Evolutionary conservation across 2,797 vertebrate genomes (phyloP), one percentile per base, ranked within the genome.

Genomic region (Chaunax sp.): DNA sequence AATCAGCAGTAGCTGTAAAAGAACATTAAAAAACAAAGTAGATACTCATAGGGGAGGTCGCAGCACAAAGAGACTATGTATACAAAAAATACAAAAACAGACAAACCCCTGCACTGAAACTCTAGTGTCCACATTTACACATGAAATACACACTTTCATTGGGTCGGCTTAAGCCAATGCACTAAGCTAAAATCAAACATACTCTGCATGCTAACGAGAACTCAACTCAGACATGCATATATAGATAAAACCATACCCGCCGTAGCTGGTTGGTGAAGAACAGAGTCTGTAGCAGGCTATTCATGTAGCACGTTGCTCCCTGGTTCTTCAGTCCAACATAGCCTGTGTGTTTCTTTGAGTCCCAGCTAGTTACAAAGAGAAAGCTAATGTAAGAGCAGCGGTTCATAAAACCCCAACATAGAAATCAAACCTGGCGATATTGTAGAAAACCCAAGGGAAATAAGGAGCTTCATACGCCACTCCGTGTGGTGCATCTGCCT

Each of bases 241-340:
- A 20, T 20, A 61, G 6, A 35, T 13, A 14, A 45, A 47, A 38
- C 4, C 87, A 80, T 93, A 99, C 98, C 96, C 97, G 95, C 61
- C 98, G 94, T 72, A 99, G 95, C 51, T 99, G 98, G 91, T 99
- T 99, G 78, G 98, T 99, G 91, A 99, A 99, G 93, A 99, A 99
- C 72, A 99, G 94, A 0, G 98, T 99, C 92, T 99, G 98, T 78
- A 99, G 93, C 83, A 99, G 94, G 90, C 98, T 99, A 87, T 99
- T 99, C 98, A 99, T 99, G 89, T 99, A 99, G 92, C 98, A 99
- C 7, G 98, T 99, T 12, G 98, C 98, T 88, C 98, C 98, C 88
- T 99, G 98, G 90, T 99, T 99, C 94, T 99, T 99, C 47, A 99
- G 92, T 33, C 98, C 98, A 58, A 99, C 98, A 20, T 99, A 99